A percentile compares a stretch with the other conserved stretches of the same genome.
phyloP scores from a whole-genome alignment of 2,888 invertebrate genomes.

The Leucania comma region DNA sequence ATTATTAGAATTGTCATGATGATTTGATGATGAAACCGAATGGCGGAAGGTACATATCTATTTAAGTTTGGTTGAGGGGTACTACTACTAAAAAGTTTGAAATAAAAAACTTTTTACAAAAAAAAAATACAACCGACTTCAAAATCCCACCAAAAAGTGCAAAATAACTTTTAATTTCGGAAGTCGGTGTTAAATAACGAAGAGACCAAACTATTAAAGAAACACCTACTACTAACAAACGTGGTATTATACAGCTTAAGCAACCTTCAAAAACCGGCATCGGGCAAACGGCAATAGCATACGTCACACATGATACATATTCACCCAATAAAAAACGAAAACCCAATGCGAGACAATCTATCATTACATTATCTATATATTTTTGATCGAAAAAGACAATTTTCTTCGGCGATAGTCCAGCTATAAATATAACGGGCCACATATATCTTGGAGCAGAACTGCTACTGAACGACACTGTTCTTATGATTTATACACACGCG shows the following conservation, averaged over 20 bases:
- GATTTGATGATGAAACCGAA: too few relatives aligned
- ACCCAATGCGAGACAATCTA: slow-evolving; percentile 37
- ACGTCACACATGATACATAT: slow-evolving; percentile 41
- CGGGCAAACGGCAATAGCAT: slow-evolving; percentile 15
- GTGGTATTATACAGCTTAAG: background rate
- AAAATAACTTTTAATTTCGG: too few relatives aligned
- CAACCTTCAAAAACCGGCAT: background rate
- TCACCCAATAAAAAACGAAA: slow-evolving; percentile 48
- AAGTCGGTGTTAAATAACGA: too few relatives aligned
- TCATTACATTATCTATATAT: slow-evolving; percentile 57
- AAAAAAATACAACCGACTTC: too few relatives aligned
- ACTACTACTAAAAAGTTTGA: too few relatives aligned
- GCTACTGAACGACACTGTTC: slow-evolving; percentile 77
- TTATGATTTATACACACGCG: slow-evolving; percentile 79
- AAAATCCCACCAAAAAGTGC: too few relatives aligned
- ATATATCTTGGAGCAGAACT: slow-evolving; percentile 79
- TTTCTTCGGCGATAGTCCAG: slow-evolving; percentile 70
- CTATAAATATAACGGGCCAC: slow-evolving; percentile 76
- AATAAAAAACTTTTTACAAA: too few relatives aligned
- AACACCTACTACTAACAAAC: background rate
- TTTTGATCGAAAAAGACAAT: slow-evolving; percentile 60
- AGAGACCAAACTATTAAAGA: too few relatives aligned
- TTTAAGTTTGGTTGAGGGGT: too few relatives aligned
- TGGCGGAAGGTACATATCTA: too few relatives aligned
- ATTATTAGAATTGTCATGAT: too few relatives aligned